phyloP scores from a whole-genome alignment of 2,888 invertebrate species.

The Xestoiulus laeticollis region DNA sequence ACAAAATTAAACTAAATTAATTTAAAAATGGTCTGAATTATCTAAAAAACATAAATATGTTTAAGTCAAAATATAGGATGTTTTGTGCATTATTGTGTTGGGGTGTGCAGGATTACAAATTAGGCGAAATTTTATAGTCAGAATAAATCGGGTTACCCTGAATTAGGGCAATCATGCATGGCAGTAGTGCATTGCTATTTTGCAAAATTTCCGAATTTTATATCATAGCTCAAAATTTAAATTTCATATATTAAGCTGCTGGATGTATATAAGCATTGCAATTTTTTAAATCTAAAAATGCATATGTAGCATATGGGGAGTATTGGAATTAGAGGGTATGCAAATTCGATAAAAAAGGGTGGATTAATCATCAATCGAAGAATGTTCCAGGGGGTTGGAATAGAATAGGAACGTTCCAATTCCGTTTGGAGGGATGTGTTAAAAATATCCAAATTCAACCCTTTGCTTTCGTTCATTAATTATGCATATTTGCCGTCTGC shows the following conservation, averaged over 20 bases:
- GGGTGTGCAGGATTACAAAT: no score
- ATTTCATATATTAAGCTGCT: neutral
- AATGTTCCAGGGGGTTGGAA: neutral
- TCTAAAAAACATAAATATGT: no score
- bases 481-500: constrained; percentile 37
- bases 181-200: neutral
- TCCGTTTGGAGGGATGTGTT: neutral
- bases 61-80: no score
- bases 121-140: no score
- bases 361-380: constrained; percentile 40
- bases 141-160: no score
- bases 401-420: constrained; percentile 22
- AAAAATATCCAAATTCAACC: constrained; percentile 13
- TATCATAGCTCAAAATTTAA: neutral
- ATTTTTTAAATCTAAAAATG: neutral
- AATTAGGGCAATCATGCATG: neutral
- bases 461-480: neutral
- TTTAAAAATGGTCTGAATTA: no score
- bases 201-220: neutral
- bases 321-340: constrained; percentile 5
- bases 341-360: constrained; percentile 36
- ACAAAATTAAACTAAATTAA: no score
- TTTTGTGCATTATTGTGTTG: no score
- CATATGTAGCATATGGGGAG: neutral
- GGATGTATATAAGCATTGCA: neutral